Percentiles rank a stretch among this genome's conserved stretches.
Evolutionary conservation across 2,113 vertebrate genomes (phyloP).

Genomic region (Parotia lawesii): DNA sequence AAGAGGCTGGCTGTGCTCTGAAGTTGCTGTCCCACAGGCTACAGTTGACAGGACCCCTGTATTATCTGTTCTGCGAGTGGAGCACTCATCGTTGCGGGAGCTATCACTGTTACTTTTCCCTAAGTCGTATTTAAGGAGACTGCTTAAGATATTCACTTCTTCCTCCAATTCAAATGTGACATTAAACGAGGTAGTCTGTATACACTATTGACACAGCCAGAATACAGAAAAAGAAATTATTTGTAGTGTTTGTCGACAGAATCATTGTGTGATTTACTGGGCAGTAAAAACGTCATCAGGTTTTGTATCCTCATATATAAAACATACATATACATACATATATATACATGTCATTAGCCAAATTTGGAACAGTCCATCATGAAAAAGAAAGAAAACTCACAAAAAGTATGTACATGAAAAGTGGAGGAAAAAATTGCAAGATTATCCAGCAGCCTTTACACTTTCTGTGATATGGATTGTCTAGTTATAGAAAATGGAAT

Average conservation of each 20-base stretch:
- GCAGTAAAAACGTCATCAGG: neutral
- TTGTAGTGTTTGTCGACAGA: neutral
- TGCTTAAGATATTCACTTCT: neutral
- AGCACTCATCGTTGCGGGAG: conserved; percentile 11
- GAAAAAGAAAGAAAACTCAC: neutral
- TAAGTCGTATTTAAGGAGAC: neutral
- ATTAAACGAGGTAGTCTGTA: neutral
- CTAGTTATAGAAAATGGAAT: neutral
- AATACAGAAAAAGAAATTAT: neutral
- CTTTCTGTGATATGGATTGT: neutral
- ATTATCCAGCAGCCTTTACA: neutral
- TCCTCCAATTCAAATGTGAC: neutral
- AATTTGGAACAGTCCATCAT: neutral
- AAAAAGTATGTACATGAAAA: neutral
- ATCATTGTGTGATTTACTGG: neutral
- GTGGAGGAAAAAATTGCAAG: neutral
- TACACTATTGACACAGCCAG: neutral
- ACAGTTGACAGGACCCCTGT: conserved; percentile 5
- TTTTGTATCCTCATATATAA: neutral
- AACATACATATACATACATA: neutral
- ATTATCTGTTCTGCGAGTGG: conserved; percentile 44
- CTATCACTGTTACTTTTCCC: neutral
- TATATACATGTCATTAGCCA: neutral
- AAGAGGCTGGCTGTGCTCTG: neutral
- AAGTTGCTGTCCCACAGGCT: neutral